Conservation (phyloP, 2,113 vertebrate genomes). For the Collichthys lucidus region DNA sequence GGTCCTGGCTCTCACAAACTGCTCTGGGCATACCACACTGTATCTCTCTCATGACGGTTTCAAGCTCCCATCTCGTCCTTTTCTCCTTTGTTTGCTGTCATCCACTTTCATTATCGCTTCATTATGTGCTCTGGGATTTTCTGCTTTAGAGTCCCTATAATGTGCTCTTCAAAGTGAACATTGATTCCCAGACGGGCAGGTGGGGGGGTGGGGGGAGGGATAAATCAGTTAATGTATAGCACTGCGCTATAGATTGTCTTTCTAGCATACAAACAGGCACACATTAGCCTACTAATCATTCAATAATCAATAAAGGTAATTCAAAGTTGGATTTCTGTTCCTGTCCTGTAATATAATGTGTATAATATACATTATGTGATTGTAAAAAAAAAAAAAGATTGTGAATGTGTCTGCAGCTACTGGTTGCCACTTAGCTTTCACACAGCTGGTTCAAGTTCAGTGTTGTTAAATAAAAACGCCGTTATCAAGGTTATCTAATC, state of each 20-base stretch:
- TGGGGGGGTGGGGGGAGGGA: constrained; percentile 20
- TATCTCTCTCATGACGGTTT: constrained; percentile 24
- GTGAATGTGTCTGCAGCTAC: neutral
- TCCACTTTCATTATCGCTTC: constrained; percentile 64
- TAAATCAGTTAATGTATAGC: constrained; percentile 58
- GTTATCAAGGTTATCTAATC: constrained; percentile 59
- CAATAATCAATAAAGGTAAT: constrained; percentile 52
- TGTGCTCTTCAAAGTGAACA: constrained; percentile 61
- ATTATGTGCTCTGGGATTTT: constrained; percentile 46
- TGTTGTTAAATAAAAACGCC: neutral
- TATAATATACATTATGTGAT: neutral
- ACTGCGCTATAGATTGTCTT: constrained; percentile 28
- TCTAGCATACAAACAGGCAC: constrained; percentile 21
- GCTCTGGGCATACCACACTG: neutral
- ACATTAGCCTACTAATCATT: constrained; percentile 64
- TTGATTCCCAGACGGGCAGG: constrained; percentile 55
- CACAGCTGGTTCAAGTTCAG: constrained; percentile 43
- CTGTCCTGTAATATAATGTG: neutral
- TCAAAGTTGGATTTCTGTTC: constrained; percentile 16
- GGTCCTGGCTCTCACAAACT: constrained; percentile 12
- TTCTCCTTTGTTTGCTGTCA: constrained; percentile 44
- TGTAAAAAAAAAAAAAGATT: neutral
- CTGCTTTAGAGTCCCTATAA: constrained; percentile 46
- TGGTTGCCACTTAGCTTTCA: constrained; percentile 13
- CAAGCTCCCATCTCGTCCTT: constrained; percentile 17